Evolutionary conservation across 2,113 vertebrate genomes (phyloP), one percentile per base, ranked within the genome.

Genomic region (Cinclus cinclus): DNA sequence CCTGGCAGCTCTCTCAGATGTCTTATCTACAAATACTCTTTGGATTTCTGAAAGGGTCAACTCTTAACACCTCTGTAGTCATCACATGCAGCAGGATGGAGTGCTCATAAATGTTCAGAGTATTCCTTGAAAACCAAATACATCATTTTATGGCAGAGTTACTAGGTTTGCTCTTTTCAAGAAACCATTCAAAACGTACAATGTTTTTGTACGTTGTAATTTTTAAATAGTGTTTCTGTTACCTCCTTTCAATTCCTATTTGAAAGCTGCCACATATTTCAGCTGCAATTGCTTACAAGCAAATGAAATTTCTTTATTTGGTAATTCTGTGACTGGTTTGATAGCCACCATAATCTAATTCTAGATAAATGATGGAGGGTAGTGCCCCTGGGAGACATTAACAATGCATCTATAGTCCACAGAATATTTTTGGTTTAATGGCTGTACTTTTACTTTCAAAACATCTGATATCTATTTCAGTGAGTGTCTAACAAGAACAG

Each of bases 91-190:
- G 49, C 1, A 31, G 25, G 35, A 49, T 0, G 8, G 27, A 75
- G 25, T 14, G 39, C 39, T 75, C 44, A 8, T 12, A 28, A 71
- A 52, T 0, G 14, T 28, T 76, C 30, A 35, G 2, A 86, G 64
- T 25, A 16, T 39, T 89, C 89, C 67, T 11, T 83, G 59, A 62
- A 53, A 47, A 73, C n/a, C 67, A 65, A 77, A 76, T 31, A 3
- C 1, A 60, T n/a, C 10, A 16, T 89, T 90, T 74, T 24, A 30
- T 1, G 18, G 73, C 75, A 76, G 52, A 39, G 37, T 37, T 69
- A 65, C 27, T 37, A 31, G 53, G 41, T n/a, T 86, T 69, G 49
- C 41, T 80, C 71, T 88, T 94, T 64, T 80, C 86, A 80, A 83
- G 64, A 50, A 86, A 19, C 37, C 63, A 37, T 37, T 92, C 44